phyloP scores from a whole-genome alignment of 2,113 vertebrate species.

The Genyomyrus donnyi region DNA sequence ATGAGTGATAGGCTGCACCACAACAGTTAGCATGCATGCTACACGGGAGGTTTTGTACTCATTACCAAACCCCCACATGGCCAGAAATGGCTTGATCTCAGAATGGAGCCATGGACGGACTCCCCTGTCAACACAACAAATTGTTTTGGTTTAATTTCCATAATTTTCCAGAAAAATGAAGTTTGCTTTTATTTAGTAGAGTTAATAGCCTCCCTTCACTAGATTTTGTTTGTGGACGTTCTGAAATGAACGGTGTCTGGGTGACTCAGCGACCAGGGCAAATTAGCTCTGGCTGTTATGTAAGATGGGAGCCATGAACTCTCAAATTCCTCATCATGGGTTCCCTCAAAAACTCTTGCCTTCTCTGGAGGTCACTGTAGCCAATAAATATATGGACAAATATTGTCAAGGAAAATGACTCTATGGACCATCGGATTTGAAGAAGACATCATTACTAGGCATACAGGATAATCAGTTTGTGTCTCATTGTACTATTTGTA shows the following conservation, averaged over 20 bases:
- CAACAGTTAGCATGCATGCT: neutral
- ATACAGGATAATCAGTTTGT: neutral
- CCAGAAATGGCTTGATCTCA: neutral
- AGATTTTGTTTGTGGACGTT: neutral
- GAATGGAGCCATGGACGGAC: conserved; percentile 8
- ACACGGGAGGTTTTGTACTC: neutral
- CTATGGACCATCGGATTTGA: neutral
- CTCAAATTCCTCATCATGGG: neutral
- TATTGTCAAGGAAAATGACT: neutral
- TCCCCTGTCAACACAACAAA: conserved; percentile 24
- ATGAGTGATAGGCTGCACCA: too few relatives aligned
- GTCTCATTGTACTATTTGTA: neutral
- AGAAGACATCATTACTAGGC: neutral
- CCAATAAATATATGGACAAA: neutral
- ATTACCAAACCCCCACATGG: neutral
- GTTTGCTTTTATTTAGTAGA: neutral
- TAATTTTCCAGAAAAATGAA: conserved; percentile 20
- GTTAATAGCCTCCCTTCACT: neutral
- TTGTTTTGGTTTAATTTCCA: conserved; percentile 35
- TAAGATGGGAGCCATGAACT: neutral
- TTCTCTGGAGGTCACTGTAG: neutral
- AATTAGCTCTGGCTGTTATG: neutral
- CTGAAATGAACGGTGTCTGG: neutral
- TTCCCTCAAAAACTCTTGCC: neutral
- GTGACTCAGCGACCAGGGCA: neutral